Evolutionary conservation across 2,888 invertebrate species (phyloP), one percentile per base, ranked within the genome.

Genomic region (Priocnemis perturbator): DNA sequence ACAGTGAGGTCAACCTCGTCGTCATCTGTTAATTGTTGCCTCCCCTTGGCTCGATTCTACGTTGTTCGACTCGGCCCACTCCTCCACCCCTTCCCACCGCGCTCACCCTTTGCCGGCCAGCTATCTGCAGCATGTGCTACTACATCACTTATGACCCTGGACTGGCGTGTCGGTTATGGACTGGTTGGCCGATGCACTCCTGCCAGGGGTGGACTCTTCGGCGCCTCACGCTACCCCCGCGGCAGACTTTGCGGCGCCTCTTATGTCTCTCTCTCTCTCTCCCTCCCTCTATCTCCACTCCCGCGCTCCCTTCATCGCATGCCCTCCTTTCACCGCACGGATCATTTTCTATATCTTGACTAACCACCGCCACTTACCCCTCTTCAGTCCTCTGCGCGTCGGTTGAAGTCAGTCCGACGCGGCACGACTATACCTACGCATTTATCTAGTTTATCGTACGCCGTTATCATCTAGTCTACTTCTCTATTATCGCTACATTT

Each of bases 151-250:
- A 48, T 60, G 48, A 47, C 56, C 23, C 56, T 37, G 68, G 45
- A 63, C 26, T 67, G 63, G 70, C 68, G 63, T 69, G 78, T 23
- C 19, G 70, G 68, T 78, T 78, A 71, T 76, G 74, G 68, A 76
- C 77, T 77, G 69, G 77, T 79, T 73, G 74, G 75, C 78, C 77
- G 75, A 64, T 75, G 75, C 80, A 77, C 70, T 67, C 68, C 58
- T 67, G 57, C 64, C 66, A 53, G 56, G 64, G 56, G 53, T 73
- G 80, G 85, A 83, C 85, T 81, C 71, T 26, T 61, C 75, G 85
- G 85, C 85, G 85, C 86, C 85, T 84, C 86, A 85, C 86, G 86
- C 84, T 81, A 85, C 70, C 72, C 66, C 64, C 48, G 64, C 64
- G 67, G 68, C 81, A 84, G 86, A 86, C 85, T 81, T 66, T 56